phyloP scores from a whole-genome alignment of 2,888 invertebrate genomes.

The Carcina quercana region DNA sequence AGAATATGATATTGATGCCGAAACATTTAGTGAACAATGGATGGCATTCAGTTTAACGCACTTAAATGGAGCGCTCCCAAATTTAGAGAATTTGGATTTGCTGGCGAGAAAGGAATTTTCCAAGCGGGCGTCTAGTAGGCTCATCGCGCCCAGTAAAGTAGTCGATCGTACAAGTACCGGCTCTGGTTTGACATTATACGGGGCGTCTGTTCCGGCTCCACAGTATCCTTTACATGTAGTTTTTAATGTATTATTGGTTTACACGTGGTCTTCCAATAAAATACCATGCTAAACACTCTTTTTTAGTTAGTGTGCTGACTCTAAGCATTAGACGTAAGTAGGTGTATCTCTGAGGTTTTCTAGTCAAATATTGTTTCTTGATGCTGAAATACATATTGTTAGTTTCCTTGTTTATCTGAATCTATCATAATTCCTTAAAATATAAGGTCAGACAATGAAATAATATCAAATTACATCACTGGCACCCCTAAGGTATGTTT shows the following conservation, averaged over 20 bases:
- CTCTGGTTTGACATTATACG: constrained; percentile 52
- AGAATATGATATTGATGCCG: constrained; percentile 77
- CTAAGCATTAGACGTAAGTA: no score
- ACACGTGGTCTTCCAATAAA: no score
- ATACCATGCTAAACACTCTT: no score
- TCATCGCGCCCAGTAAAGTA: constrained; percentile 45
- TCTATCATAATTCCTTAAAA: constrained; percentile 31
- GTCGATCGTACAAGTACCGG: constrained; percentile 48
- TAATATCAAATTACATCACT: constrained; percentile 58
- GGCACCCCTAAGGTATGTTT: constrained; percentile 52
- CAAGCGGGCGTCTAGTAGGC: constrained; percentile 55
- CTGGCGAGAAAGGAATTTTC: constrained; percentile 79
- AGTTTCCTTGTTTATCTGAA: no score
- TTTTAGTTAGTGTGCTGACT: no score
- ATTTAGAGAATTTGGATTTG: constrained; percentile 71
- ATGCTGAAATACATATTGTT: no score
- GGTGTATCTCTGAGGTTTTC: no score
- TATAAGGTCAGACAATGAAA: constrained; percentile 57
- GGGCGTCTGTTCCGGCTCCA: constrained; percentile 35
- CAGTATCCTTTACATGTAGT: constrained; percentile 69
- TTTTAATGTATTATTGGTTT: no score
- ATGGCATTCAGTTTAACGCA: constrained; percentile 82
- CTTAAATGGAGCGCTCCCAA: constrained; percentile 76
- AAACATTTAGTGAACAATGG: constrained; percentile 85
- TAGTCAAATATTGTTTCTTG: no score